Evolutionary conservation across 2,797 vertebrate genomes (phyloP), one percentile per base, ranked within the genome.

Genomic region (Gallinago nigripennis): DNA sequence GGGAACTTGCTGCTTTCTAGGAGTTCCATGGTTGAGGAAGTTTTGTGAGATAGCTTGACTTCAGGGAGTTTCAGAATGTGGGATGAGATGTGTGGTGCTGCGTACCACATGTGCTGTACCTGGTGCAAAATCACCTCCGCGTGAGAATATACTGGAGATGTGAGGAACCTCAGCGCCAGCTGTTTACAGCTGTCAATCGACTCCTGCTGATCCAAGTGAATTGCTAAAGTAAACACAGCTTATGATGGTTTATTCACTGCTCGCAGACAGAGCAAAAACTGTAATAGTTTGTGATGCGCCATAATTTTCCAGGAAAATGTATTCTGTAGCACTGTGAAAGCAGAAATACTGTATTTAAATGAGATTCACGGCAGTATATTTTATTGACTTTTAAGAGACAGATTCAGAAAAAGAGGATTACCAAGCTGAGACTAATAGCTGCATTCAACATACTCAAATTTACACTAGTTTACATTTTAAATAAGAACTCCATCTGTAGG

Each of bases 371-470:
- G 43, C 30, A 57, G 37, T 85, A 15, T 51, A 12, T 92, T 88
- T 92, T 95, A 82, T 24, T 81, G 82, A 61, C 46, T 92, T 92
- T 83, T 25, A 46, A 86, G 39, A 92, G 24, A 30, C 8, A 75
- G 70, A 68, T 73, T 73, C 61, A 68, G 61, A 72, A 81, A 83
- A 82, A 80, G 48, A 88, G 35, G 20, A 75, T 83, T 75, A 66
- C 43, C n/a, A 78, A 78, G 5, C 57, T 71, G 41, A 93, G 57
- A 51, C 57, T 92, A 88, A 92, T 85, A 87, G 79, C 69, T 89
- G 35, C 27, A 41, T 86, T 81, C 46, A 73, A 33, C 25, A 30
- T 51, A 57, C 30, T 78, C 43, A 25, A 24, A 71, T 78, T 82
- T 70, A 85, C 0, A 1, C 37, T 71, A 61, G 24, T 65, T 94